phyloP scores from a whole-genome alignment of 2,888 invertebrate genomes.

The Leptothorax acervorum region DNA sequence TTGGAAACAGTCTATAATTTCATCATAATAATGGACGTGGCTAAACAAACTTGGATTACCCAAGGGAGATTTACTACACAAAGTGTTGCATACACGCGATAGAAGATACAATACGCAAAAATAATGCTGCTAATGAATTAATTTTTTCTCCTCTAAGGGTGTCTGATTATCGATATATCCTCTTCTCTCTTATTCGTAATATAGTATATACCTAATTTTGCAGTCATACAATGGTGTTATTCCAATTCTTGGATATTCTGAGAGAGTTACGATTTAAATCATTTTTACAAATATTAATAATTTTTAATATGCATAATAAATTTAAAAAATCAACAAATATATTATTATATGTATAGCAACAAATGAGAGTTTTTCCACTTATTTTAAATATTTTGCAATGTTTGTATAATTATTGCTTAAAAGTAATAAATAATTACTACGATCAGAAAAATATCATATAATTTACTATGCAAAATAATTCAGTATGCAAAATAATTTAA shows the following conservation, averaged over 20 bases:
- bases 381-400: background rate
- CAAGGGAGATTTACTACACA: background rate
- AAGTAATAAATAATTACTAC: background rate
- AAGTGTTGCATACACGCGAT: background rate
- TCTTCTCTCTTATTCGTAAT: background rate
- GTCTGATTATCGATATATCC: background rate
- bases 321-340: background rate
- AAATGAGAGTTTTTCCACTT: background rate
- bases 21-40: conserved; percentile 41
- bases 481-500: background rate
- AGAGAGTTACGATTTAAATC: background rate
- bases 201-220: background rate
- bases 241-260: background rate
- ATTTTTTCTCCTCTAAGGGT: background rate
- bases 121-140: conserved; percentile 65
- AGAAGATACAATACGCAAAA: conserved; percentile 25
- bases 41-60: conserved; percentile 15
- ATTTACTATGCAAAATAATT: background rate
- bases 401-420: background rate
- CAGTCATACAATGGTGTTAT: background rate
- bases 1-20: conserved; percentile 20
- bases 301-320: background rate
- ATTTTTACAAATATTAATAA: conserved; percentile 7
- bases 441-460: background rate
- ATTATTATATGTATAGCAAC: background rate